Evolutionary conservation across 2,888 invertebrate species (phyloP), one percentile per base, ranked within the genome.

Genomic region (Drosophila subquinaria): DNA sequence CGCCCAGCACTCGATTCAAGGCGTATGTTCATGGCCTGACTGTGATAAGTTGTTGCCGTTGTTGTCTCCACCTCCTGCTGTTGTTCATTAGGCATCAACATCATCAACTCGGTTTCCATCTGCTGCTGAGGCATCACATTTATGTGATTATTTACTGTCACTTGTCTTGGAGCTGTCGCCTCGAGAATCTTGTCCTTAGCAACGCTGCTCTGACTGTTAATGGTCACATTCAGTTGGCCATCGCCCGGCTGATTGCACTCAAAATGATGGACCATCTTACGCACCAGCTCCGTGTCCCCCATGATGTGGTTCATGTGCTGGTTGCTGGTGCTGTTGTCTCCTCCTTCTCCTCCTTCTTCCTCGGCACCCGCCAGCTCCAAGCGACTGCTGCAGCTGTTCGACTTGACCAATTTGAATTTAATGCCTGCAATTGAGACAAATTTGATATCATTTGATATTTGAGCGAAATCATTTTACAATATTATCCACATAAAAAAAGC

Each of bases 321-420:
- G 27, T 8, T 30, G 27, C 4, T 23, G 10, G 4, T 42, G 9
- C 1, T 17, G 15, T 15, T 10, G 30, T 69, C 68, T 2, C 30
- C 62, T 20, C 20, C 20, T 17, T 1, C 17, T 20, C 3, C 20
- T 20, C 20, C 20, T 20, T 20, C 20, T 8, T 55, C 84, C 3
- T 72, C 73, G 0, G 96, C 94, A 5, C 97, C 97, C 0, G 96
- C 95, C 60, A 97, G 92, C 90, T 97, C 97, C 56, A 97, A 93
- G 35, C 97, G 94, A 90, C 97, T 97, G 89, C 96, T 97, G 91
- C 97, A 97, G 79, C 97, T 97, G 90, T 97, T 97, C 35, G 97
- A 97, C 93, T 97, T 97, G 1, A 97, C 95, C 75, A 97, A 93
- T 90, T 96, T 95, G 91, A 97, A 97, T 92, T 96, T 97, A 60